Evolutionary conservation across 1,140 invertebrate species (phyloP), one percentile per base, ranked within the genome.

Genomic region (Plutomurus gul): DNA sequence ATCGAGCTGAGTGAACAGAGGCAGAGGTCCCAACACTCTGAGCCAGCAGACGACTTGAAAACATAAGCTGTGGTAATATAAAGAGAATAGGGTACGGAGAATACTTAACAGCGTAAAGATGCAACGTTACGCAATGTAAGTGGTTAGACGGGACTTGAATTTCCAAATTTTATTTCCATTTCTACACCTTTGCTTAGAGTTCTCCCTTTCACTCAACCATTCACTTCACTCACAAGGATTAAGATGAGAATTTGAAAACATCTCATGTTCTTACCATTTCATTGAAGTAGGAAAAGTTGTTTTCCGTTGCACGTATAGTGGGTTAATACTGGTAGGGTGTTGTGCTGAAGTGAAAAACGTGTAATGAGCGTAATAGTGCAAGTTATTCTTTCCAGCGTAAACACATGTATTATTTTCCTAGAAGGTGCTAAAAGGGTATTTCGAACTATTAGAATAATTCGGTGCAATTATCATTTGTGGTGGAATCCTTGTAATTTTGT

Each of bases 361-460:
- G 39, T 3, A n/a, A 43, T 10, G 3, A 36, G 56, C 30, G 7
- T n/a, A 51, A 22, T 51, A 51, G 51, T 60, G 51, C 30, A 10
- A 13, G 51, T 33, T n/a, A n/a, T n/a, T n/a, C n/a, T 16, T 33
- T 13, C 39, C n/a, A n/a, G 16, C 27, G 36, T 65, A 30, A 65
- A 65, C 56, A 65, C 36, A 65, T 65, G 56, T 65, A 65, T 65
- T 65, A 65, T n/a, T 25, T 33, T 65, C 36, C 30, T 16, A 33
- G n/a, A 65, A 65, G 56, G 56, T 65, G 56, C 56, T 65, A 65
- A 65, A 65, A 65, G 56, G 56, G 36, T 65, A 65, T 65, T 65
- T 65, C 27, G 56, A 65, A 65, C 56, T 65, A 65, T 65, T 65
- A 65, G 56, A 65, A 65, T 65, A 65, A 65, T 65, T 65, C 56